These are phyloP conservation scores for Drosophila cracens DNA, from an alignment of 2,888 invertebrate species.

Conservation along the genomic window DNA sequence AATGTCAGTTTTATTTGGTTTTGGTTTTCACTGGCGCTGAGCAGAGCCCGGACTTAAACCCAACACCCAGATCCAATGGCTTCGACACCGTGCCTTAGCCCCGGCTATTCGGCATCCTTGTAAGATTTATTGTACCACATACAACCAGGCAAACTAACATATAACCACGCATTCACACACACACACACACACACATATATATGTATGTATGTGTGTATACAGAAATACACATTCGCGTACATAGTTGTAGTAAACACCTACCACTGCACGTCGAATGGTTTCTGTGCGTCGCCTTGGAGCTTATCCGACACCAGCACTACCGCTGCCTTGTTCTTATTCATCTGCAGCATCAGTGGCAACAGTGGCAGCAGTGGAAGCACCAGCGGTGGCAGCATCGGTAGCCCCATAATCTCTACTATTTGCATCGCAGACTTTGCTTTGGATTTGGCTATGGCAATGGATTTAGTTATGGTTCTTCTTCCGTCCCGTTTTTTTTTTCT, in stretches of 20 bases:
- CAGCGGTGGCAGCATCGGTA: slow-evolving; percentile 19
- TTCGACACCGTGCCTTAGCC: slow-evolving; percentile 32
- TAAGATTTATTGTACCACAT: slow-evolving; percentile 74
- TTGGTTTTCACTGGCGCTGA: slow-evolving; percentile 67
- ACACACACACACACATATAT: slow-evolving; percentile 22
- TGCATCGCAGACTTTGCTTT: slow-evolving; percentile 81
- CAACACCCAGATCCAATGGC: slow-evolving; percentile 35
- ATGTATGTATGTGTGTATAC: neutral
- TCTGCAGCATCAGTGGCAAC: slow-evolving; percentile 26
- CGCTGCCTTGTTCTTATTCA: slow-evolving; percentile 57
- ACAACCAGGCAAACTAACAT: slow-evolving; percentile 22
- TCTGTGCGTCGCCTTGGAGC: slow-evolving; percentile 36
- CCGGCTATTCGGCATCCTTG: slow-evolving; percentile 75
- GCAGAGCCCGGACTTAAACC: slow-evolving; percentile 28
- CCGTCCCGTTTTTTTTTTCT: slow-evolving; percentile 28
- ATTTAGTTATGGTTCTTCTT: slow-evolving; percentile 81
- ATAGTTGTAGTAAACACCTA: slow-evolving; percentile 49
- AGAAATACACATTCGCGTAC: slow-evolving; percentile 10
- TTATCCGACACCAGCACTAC: slow-evolving; percentile 16
- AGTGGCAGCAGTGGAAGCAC: neutral
- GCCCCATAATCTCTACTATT: slow-evolving; percentile 78
- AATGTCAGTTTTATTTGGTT: slow-evolving; percentile 82
- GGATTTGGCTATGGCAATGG: slow-evolving; percentile 79
- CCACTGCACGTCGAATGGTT: slow-evolving; percentile 25
- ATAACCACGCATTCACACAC: slow-evolving; percentile 19